Percentiles rank a stretch among this genome's conserved stretches.
Conservation (phyloP, 2,888 invertebrate genomes). For the Junonia oenone region DNA sequence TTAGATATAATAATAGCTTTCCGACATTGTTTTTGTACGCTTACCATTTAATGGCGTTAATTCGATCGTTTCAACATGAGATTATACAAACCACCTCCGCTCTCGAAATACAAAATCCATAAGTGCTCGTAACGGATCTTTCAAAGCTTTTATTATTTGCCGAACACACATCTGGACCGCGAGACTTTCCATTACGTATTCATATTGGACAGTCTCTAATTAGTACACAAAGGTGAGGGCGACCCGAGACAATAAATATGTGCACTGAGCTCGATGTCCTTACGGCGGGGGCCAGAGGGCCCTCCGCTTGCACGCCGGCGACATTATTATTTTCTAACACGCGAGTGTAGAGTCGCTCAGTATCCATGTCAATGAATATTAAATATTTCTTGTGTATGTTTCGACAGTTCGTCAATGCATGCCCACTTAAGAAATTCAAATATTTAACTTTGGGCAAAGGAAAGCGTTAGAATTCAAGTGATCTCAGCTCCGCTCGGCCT, state of each 20-base stretch:
- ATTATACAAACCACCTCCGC: constrained; percentile 55
- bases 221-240: constrained; percentile 75
- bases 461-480: constrained; percentile 80
- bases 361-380: constrained; percentile 65
- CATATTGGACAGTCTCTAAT: constrained; percentile 76
- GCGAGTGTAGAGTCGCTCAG: constrained; percentile 42
- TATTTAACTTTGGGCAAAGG: constrained; percentile 76
- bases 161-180: constrained; percentile 68
- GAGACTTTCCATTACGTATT: constrained; percentile 75
- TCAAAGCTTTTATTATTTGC: constrained; percentile 67
- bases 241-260: constrained; percentile 60
- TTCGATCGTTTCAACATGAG: constrained; percentile 26
- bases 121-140: constrained; percentile 59
- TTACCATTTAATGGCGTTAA: constrained; percentile 24
- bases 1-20: neutral
- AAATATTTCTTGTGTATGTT: constrained; percentile 64
- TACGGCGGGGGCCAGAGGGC: constrained; percentile 38
- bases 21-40: constrained; percentile 15
- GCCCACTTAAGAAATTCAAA: constrained; percentile 78
- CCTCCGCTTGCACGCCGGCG: constrained; percentile 35
- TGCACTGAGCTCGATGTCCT: constrained; percentile 48
- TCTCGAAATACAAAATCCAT: constrained; percentile 45
- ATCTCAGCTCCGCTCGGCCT: constrained; percentile 64
- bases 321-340: constrained; percentile 48
- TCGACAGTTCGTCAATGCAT: constrained; percentile 70